Conservation (phyloP, 1,140 invertebrate species). For the Thaumetopoea pityocampa region DNA sequence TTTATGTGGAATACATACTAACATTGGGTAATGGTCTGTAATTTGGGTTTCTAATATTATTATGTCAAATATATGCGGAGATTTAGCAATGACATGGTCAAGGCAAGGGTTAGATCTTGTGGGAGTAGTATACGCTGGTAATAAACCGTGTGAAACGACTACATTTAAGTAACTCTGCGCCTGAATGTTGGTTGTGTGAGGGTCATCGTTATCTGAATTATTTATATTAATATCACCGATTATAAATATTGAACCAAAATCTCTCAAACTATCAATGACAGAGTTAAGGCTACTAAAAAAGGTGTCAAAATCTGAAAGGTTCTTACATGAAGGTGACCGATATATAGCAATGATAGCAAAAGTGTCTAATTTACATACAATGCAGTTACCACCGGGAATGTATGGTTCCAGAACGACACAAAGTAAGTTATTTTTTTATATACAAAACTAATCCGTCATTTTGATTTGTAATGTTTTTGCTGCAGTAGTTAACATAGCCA, state of each 20-base stretch:
- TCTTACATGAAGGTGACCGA: background rate
- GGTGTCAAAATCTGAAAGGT: background rate
- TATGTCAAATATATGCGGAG: background rate
- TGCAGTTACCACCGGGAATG: background rate
- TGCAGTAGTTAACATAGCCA: background rate
- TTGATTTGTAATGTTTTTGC: background rate
- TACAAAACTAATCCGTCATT: conserved; percentile 1
- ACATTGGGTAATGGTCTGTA: conserved; percentile 3
- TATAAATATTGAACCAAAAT: conserved; percentile 1
- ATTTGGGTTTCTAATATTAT: background rate
- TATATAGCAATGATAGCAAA: background rate
- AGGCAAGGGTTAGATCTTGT: conserved; percentile 7
- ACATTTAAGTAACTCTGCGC: conserved; percentile 1
- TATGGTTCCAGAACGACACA: background rate
- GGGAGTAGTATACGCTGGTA: conserved; percentile 2
- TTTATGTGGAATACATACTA: background rate
- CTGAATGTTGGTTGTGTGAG: no score
- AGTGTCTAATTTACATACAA: background rate
- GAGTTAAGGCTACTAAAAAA: no score
- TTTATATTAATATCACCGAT: conserved; percentile 15
- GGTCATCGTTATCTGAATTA: conserved; percentile 1
- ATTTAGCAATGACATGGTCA: conserved; percentile 14
- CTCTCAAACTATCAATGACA: no score
- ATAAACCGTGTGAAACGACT: conserved; percentile 5
- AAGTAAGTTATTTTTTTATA: background rate